Evolutionary conservation across 2,113 vertebrate species (phyloP).

Genomic region (Pleuronectes platessa): DNA sequence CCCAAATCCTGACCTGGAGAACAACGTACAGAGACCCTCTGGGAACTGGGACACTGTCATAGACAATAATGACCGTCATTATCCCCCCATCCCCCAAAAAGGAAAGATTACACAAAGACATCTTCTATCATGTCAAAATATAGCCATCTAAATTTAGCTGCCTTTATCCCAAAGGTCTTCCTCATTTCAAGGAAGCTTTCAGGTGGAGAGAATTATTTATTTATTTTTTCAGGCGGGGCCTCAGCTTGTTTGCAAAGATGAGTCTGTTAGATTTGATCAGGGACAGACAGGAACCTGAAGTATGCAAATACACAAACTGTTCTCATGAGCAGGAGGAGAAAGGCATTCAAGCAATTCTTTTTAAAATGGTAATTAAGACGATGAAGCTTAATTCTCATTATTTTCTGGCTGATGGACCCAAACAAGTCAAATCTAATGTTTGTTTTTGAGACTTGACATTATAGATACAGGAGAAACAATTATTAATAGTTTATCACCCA

Average conservation of each 20-base stretch:
- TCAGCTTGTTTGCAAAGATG: conserved; percentile 14
- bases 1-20: conserved; percentile 73
- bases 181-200: conserved; percentile 29
- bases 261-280: not conserved
- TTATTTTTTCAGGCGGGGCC: not conserved
- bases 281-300: not conserved
- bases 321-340: not conserved
- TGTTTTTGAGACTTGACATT: conserved; percentile 2
- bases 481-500: too few relatives aligned
- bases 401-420: too few relatives aligned
- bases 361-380: not conserved
- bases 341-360: not conserved
- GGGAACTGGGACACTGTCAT: conserved; percentile 44
- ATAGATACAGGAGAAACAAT: too few relatives aligned
- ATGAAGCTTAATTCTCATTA: not conserved
- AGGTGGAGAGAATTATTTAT: conserved; percentile 5
- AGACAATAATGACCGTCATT: conserved; percentile 17
- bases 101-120: conserved; percentile 4
- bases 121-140: conserved; percentile 20
- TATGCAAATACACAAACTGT: conserved; percentile 7
- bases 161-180: conserved; percentile 4
- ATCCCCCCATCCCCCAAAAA: not conserved
- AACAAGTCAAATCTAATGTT: not conserved
- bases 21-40: conserved; percentile 40
- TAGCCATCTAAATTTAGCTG: conserved; percentile 49